Evolutionary conservation across 2,113 vertebrate species (phyloP).

Genomic region (Phalacrocorax carbo): DNA sequence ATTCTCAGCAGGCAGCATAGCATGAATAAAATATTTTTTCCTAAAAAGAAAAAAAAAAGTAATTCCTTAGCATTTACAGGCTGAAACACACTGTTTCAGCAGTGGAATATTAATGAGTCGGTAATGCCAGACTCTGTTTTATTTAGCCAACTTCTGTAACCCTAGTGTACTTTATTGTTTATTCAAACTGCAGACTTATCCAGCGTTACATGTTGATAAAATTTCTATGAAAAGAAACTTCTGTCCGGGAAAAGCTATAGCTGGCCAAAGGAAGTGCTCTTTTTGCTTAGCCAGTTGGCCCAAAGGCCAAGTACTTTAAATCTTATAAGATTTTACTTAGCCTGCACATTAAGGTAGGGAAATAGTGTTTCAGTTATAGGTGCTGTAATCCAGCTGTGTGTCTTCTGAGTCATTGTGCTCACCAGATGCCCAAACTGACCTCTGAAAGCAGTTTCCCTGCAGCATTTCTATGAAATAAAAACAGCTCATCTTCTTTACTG

Average conservation of each 20-base stretch:
- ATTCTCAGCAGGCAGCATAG: neutral
- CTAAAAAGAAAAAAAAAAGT: neutral
- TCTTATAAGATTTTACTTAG: constrained; percentile 3
- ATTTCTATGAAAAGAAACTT: constrained; percentile 1
- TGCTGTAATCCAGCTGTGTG: neutral
- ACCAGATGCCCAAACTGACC: neutral
- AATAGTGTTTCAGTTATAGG: neutral
- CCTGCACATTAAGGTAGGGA: neutral
- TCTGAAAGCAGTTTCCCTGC: neutral
- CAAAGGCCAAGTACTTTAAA: neutral
- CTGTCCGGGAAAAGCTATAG: neutral
- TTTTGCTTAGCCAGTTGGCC: neutral
- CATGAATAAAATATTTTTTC: neutral
- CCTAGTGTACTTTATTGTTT: constrained; percentile 4
- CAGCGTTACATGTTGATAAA: constrained; percentile 11
- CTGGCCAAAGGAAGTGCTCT: neutral
- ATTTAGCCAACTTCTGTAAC: neutral
- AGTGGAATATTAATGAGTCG: neutral
- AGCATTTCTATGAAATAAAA: neutral
- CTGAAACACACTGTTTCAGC: neutral
- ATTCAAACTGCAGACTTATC: neutral
- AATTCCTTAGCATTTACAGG: neutral
- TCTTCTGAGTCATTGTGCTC: neutral
- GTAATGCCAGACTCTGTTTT: neutral
- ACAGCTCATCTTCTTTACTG: neutral